Evolutionary conservation across 2,113 vertebrate species (phyloP), one percentile per base, ranked within the genome.

Genomic region (Sterna hirundo): DNA sequence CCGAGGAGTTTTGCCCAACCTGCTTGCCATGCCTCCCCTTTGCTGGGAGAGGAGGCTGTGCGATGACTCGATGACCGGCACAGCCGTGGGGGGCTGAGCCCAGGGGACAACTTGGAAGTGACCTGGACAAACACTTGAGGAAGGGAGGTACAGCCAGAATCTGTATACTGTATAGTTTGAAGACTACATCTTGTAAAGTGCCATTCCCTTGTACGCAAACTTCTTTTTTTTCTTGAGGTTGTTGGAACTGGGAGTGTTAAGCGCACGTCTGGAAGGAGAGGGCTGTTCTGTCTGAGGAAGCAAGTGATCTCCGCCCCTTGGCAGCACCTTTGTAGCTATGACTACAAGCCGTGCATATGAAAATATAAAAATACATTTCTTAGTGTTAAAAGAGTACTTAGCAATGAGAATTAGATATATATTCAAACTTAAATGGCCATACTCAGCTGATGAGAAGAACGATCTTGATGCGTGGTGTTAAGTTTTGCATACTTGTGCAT

Each of bases 321-420:
- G 62, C 17, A 9, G n/a, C n/a, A 54, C n/a, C 1, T 5, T 1
- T 38, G 51, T 66, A 80, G n/a, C 52, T 55, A 21, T 0, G 0
- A 51, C 25, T 14, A 71, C 22, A 70, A 84, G 15, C 15, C 2
- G 2, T 52, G 21, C 4, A 2, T 44, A 18, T 9, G 47, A 89
- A 77, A 69, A 32, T 12, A 34, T 11, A 44, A 32, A 62, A 68
- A n/a, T 6, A 4, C 2, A 14, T 74, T 65, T 93, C 34, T 68
- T 55, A 68, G 22, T 29, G 32, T 83, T 86, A 64, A 54, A 79
- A 79, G 14, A 51, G 21, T 61, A 42, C 65, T 66, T 65, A 47
- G 30, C 20, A 85, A 30, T 8, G 69, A 16, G 51, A 62, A 38
- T 75, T 80, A 52, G 44, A 70, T 79, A 25, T 47, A 27, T 42